These are phyloP conservation scores for Cheilinus undulatus DNA, from an alignment of 2,113 vertebrate genomes.

Conservation along the genomic window DNA sequence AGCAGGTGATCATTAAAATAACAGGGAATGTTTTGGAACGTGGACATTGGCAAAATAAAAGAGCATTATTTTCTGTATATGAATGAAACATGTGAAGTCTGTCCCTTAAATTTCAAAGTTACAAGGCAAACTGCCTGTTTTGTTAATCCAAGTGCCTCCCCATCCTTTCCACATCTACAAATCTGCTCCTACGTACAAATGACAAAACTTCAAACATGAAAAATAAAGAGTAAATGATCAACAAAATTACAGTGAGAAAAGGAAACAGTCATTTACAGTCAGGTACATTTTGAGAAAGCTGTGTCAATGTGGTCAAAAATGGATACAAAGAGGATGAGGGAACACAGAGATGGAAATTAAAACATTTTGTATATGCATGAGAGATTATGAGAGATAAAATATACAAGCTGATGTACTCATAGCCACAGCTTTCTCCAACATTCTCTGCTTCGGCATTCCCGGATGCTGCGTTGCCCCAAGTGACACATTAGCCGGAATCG, in stretches of 20 bases:
- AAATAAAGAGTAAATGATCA: constrained; percentile 56
- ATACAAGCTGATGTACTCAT: constrained; percentile 64
- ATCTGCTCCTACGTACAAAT: constrained; percentile 58
- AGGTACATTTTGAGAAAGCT: constrained; percentile 68
- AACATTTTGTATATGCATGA: constrained; percentile 33
- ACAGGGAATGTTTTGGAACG: constrained; percentile 17
- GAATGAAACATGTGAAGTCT: constrained; percentile 34
- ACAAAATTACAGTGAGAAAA: constrained; percentile 64
- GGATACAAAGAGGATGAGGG: constrained; percentile 40
- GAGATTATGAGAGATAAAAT: constrained; percentile 68
- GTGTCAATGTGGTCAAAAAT: constrained; percentile 57
- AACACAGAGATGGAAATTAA: constrained; percentile 53
- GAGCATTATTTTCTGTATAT: constrained; percentile 30
- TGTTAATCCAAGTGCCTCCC: constrained; percentile 43
- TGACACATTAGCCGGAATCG: constrained; percentile 26
- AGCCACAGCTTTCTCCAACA: constrained; percentile 70
- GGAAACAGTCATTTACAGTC: constrained; percentile 72
- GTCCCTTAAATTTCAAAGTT: constrained; percentile 65
- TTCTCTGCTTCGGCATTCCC: constrained; percentile 59
- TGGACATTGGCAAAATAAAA: constrained; percentile 34
- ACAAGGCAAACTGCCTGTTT: constrained; percentile 22
- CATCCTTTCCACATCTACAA: constrained; percentile 44
- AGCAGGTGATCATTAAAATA: not conserved
- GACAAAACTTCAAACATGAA: constrained; percentile 49
- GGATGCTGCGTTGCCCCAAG: constrained; percentile 71